Evolutionary conservation across 2,113 vertebrate species (phyloP), one percentile per base, ranked within the genome.

Genomic region (Ceyx margarethae): DNA sequence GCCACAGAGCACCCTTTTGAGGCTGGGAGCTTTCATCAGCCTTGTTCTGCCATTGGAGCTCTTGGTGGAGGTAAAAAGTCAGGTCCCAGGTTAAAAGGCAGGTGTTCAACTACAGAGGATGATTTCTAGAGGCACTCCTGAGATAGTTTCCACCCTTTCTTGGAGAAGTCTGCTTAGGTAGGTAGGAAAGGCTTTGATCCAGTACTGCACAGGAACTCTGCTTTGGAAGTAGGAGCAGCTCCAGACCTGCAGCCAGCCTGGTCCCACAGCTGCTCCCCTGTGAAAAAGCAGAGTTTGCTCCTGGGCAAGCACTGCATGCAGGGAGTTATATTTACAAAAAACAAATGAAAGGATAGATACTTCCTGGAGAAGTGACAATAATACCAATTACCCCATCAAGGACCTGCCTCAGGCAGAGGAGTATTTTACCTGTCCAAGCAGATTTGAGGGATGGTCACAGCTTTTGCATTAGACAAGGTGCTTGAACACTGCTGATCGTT

Each of bases 71-170:
- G 43, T 31, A 87, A 84, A 77, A 89, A 75, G 67, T 26, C 79
- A 80, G 45, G 54, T 78, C 64, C 78, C 51, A 45, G n/a, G 61
- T 86, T 93, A 94, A 86, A 95, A 95, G 92, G 77, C 43, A 56
- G 83, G 35, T 1, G 5, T 86, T 75, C 53, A 81, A 81, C 77
- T 94, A 17, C 46, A 86, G 56, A 90, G 80, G 15, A 10, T 0
- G 11, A 22, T 45, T 74, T 85, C 83, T 72, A 48, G 73, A 74
- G 74, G 81, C 18, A 6, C 33, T 85, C 33, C 46, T 42, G 92
- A 81, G 76, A 3, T 57, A 58, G 18, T 53, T 89, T 29, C 66
- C 69, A 68, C 25, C 31, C 13, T 76, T 60, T 69, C 82, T 72
- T 37, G 42, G n/a, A 62, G 56, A 28, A 81, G 31, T 18, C 57